Percentiles rank a stretch among this genome's conserved stretches.
Evolutionary conservation across 2,797 vertebrate genomes (phyloP).

Genomic region (Sphenopsis melanotis): DNA sequence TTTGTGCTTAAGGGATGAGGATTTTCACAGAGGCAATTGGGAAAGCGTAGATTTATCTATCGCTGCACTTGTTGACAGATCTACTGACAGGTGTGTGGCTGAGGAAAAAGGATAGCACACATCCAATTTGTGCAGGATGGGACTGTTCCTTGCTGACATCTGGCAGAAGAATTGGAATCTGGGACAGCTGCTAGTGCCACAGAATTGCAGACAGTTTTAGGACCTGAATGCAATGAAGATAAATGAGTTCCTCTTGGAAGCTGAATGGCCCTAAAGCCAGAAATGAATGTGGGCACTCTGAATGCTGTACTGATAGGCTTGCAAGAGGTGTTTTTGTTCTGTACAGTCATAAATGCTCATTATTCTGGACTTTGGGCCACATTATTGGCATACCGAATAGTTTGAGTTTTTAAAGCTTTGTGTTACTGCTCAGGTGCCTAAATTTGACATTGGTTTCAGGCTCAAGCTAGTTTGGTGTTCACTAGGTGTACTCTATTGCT

Average conservation of each 20-base stretch:
- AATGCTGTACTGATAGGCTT: not conserved
- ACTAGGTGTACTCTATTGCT: not conserved
- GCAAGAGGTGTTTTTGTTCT: not conserved
- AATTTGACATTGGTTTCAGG: not conserved
- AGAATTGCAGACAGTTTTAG: constrained; percentile 33
- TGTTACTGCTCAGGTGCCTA: not conserved
- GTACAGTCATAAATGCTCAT: not conserved
- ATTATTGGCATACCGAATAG: not conserved
- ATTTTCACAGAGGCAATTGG: not conserved
- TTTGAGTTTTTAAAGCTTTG: not conserved
- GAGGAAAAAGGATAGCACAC: not conserved
- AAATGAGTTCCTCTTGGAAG: constrained; percentile 29
- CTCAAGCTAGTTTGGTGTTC: not conserved
- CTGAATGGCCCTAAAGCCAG: not conserved
- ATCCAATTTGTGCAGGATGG: not conserved
- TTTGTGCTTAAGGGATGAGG: not conserved
- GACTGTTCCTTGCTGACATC: constrained; percentile 24
- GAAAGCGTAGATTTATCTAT: not conserved
- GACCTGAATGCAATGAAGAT: constrained; percentile 31
- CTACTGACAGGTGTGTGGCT: constrained; percentile 2
- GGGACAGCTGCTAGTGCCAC: constrained; percentile 6
- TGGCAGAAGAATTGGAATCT: constrained; percentile 39
- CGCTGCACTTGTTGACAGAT: not conserved
- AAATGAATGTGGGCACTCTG: not conserved
- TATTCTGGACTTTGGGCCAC: not conserved